Percentiles rank a stretch among this genome's conserved stretches.
Evolutionary conservation across 2,888 invertebrate species (phyloP).

Genomic region (Uropetala carovei): DNA sequence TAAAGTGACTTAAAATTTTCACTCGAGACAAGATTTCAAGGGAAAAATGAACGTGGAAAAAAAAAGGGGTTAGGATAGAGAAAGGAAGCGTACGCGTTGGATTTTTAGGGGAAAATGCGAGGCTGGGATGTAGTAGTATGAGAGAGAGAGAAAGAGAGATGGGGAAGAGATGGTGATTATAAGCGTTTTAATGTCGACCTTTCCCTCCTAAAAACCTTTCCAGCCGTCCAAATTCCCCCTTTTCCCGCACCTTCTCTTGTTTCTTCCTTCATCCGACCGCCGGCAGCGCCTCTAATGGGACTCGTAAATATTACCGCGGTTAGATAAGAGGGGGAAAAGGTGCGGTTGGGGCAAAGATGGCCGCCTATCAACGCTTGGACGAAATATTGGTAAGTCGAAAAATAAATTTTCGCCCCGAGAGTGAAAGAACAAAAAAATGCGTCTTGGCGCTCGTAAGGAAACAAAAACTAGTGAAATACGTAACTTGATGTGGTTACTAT

Average conservation of each 20-base stretch:
- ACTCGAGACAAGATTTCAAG: conserved; percentile 42
- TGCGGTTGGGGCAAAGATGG: conserved; percentile 34
- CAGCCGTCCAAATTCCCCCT: conserved; percentile 9
- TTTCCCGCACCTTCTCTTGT: conserved; percentile 48
- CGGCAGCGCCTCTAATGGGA: conserved; percentile 58
- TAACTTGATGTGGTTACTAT: too few relatives aligned
- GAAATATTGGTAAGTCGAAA: not conserved
- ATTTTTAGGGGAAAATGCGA: not conserved
- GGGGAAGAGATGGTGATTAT: conserved; percentile 40
- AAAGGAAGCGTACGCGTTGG: not conserved
- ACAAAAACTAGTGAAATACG: too few relatives aligned
- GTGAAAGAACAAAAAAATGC: not conserved
- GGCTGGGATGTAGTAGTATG: conserved; percentile 23
- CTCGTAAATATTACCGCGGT: conserved; percentile 60
- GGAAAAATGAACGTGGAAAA: conserved; percentile 5
- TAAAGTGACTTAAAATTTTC: conserved; percentile 53
- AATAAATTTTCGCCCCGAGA: conserved; percentile 21
- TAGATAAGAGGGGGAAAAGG: conserved; percentile 36
- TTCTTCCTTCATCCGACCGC: conserved; percentile 49
- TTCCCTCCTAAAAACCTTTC: not conserved
- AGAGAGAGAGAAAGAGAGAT: conserved; percentile 50
- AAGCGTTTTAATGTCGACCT: conserved; percentile 57
- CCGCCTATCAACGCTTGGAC: conserved; percentile 38
- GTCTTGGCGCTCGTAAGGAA: too few relatives aligned
- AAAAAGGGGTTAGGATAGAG: conserved; percentile 2